Conservation (phyloP, 2,113 vertebrate genomes). For the Malurus elegans region DNA sequence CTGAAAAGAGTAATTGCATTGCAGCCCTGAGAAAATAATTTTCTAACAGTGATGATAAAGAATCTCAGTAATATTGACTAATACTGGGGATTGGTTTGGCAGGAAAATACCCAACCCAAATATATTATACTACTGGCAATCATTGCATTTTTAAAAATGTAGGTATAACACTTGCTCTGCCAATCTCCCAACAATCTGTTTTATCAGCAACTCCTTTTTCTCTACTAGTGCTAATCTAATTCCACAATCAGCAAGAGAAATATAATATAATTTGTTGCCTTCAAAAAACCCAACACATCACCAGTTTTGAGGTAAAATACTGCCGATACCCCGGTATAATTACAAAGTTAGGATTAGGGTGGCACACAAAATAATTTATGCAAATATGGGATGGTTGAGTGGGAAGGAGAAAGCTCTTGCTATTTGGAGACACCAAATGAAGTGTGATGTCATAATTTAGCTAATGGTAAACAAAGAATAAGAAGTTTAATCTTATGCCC, state of each 20-base stretch:
- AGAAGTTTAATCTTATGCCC: background rate
- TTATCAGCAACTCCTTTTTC: background rate
- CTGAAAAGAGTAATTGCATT: background rate
- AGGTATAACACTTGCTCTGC: background rate
- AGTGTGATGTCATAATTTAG: background rate
- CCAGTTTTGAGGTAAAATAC: background rate
- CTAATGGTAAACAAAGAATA: background rate
- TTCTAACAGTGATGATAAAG: fast-evolving
- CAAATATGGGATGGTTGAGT: background rate
- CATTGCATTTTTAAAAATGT: background rate
- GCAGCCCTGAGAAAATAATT: background rate
- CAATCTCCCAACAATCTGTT: background rate
- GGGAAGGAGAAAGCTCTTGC: background rate
- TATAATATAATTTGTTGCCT: background rate
- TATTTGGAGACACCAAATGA: background rate
- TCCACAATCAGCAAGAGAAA: background rate
- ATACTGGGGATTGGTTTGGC: background rate
- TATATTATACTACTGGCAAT: background rate
- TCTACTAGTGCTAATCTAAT: background rate
- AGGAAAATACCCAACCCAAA: background rate
- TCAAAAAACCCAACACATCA: background rate
- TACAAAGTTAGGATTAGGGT: background rate
- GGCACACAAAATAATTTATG: background rate
- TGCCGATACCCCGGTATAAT: background rate
- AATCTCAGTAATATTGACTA: background rate